A percentile compares a stretch with the other conserved stretches of the same genome.
Conservation (phyloP, 1,140 invertebrate genomes). For the Limonius californicus region DNA sequence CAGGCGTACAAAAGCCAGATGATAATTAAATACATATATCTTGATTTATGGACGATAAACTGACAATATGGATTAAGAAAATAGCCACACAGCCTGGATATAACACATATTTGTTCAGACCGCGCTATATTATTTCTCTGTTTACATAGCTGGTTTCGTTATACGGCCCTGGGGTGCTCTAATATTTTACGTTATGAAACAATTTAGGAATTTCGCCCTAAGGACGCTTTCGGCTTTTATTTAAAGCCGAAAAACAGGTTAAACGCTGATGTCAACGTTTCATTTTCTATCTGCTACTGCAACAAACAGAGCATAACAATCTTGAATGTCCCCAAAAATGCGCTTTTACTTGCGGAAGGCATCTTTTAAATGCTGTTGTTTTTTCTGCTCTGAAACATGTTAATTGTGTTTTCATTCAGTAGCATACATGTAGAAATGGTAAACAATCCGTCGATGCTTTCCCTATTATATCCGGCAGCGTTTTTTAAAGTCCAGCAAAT, state of each 20-base stretch:
- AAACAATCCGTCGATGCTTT: too few relatives aligned
- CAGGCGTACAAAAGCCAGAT: conserved; percentile 31
- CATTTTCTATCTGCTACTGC: background rate
- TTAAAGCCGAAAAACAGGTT: background rate
- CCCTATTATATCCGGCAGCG: too few relatives aligned
- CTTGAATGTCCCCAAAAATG: background rate
- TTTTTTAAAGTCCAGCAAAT: too few relatives aligned
- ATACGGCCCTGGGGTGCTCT: conserved; percentile 1
- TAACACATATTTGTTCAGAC: conserved; percentile 9
- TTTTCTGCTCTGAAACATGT: too few relatives aligned
- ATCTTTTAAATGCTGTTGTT: too few relatives aligned
- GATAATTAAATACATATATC: conserved; percentile 27
- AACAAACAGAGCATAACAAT: background rate
- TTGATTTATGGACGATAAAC: conserved; percentile 33
- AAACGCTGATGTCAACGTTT: background rate
- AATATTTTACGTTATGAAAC: conserved; percentile 1
- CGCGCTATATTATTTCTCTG: background rate
- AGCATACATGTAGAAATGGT: too few relatives aligned
- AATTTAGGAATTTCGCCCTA: background rate
- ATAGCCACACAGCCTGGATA: background rate
- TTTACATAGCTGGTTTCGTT: conserved; percentile 8
- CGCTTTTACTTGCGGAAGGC: too few relatives aligned
- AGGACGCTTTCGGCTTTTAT: background rate
- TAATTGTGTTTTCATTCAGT: too few relatives aligned
- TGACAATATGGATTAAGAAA: conserved; percentile 16